Percentiles rank a stretch among this genome's conserved stretches.
Conservation (phyloP, 2,113 vertebrate species). For the Pelvicachromis taeniatus region DNA sequence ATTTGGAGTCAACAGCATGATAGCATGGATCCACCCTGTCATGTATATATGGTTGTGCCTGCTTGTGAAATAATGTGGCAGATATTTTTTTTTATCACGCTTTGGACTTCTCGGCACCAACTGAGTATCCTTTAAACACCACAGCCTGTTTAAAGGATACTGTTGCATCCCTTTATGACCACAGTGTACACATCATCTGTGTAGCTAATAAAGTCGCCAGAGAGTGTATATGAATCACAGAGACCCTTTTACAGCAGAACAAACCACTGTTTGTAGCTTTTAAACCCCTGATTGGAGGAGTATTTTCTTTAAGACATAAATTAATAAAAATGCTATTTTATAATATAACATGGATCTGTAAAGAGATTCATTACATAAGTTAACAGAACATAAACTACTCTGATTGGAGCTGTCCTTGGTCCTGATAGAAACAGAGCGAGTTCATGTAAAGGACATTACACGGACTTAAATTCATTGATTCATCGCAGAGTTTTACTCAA, state of each 20-base stretch:
- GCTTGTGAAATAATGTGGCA: background rate
- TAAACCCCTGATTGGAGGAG: background rate
- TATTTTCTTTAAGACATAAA: background rate
- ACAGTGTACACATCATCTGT: background rate
- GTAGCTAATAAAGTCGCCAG: background rate
- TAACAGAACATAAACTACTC: background rate
- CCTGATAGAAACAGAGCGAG: background rate
- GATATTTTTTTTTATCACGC: background rate
- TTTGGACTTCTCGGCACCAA: background rate
- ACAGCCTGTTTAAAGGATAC: too few relatives aligned
- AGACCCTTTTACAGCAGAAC: background rate
- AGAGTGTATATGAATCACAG: background rate
- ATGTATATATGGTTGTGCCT: background rate
- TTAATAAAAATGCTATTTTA: background rate
- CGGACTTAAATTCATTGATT: background rate
- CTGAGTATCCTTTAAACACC: background rate
- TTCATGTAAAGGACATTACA: background rate
- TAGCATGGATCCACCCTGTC: too few relatives aligned
- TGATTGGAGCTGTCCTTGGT: slow-evolving; percentile 35
- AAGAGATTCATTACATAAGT: background rate
- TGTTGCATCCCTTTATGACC: background rate
- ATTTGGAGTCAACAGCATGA: background rate
- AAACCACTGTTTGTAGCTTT: background rate
- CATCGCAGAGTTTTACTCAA: background rate
- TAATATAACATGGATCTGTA: background rate